Percentiles rank a stretch among this genome's conserved stretches.
Conservation (phyloP, 2,113 vertebrate genomes). For the Syrmaticus mikado region DNA sequence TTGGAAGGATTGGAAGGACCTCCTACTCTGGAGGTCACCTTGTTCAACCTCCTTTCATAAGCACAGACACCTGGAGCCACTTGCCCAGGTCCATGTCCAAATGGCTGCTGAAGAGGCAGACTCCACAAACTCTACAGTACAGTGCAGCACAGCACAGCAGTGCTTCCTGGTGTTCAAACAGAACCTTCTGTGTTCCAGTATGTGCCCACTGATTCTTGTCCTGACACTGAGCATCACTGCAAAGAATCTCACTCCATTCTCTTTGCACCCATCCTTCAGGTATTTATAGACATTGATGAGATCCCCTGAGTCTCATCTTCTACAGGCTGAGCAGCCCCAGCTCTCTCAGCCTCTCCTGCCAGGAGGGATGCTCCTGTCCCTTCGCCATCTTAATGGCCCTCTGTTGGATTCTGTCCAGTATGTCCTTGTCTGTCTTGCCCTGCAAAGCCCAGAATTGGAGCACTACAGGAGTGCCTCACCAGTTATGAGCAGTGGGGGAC, state of each 20-base stretch:
- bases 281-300: not conserved
- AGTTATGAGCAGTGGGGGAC: not conserved
- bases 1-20: too few species aligned
- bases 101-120: not conserved
- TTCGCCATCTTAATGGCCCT: not conserved
- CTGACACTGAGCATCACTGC: not conserved
- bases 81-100: not conserved
- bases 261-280: not conserved
- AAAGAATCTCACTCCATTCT: not conserved
- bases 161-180: not conserved
- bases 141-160: not conserved
- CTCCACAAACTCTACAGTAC: not conserved
- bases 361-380: not conserved
- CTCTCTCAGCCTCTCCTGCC: not conserved
- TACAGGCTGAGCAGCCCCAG: not conserved
- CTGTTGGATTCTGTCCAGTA: rapidly evolving
- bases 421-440: not conserved
- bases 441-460: not conserved
- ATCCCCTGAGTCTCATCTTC: not conserved
- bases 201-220: not conserved
- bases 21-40: not conserved
- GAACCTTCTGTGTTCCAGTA: not conserved
- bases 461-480: not conserved
- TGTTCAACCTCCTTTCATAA: not conserved
- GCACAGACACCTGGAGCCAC: rapidly evolving